Evolutionary conservation across 2,888 invertebrate species (phyloP).

Genomic region (Temnothorax rugatulus): DNA sequence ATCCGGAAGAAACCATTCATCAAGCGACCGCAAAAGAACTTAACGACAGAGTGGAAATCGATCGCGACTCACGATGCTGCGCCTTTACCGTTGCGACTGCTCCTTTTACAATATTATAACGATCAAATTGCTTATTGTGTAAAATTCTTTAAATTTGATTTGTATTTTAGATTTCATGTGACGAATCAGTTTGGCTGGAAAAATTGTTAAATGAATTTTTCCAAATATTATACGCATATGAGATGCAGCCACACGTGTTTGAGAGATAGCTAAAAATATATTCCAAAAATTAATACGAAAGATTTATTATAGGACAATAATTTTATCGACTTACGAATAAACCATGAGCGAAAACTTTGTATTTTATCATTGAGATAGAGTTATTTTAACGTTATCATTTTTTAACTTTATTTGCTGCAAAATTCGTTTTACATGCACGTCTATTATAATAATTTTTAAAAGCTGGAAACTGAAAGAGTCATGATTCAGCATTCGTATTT

Average conservation of each 20-base stretch:
- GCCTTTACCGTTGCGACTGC: not conserved
- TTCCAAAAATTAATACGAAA: not conserved
- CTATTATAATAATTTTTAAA: constrained; percentile 32
- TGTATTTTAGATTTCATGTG: not conserved
- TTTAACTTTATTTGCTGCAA: not conserved
- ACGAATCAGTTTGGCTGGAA: too few species aligned
- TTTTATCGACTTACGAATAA: not conserved
- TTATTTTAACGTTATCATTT: constrained; percentile 5
- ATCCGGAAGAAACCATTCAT: constrained; percentile 59
- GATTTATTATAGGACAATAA: not conserved
- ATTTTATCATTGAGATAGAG: not conserved
- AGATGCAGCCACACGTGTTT: not conserved
- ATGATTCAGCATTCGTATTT: not conserved
- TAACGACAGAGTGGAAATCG: constrained; percentile 47
- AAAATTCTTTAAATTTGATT: not conserved
- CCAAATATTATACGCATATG: not conserved
- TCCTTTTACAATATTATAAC: constrained; percentile 1
- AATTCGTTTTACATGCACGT: not conserved
- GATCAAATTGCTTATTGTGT: not conserved
- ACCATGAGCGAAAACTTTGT: not conserved
- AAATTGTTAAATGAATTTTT: not conserved
- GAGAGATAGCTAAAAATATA: not conserved
- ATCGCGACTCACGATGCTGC: constrained; percentile 29
- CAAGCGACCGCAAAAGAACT: constrained; percentile 54
- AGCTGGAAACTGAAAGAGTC: not conserved